phyloP scores from a whole-genome alignment of 2,113 vertebrate species.

The Bothrops jararaca region DNA sequence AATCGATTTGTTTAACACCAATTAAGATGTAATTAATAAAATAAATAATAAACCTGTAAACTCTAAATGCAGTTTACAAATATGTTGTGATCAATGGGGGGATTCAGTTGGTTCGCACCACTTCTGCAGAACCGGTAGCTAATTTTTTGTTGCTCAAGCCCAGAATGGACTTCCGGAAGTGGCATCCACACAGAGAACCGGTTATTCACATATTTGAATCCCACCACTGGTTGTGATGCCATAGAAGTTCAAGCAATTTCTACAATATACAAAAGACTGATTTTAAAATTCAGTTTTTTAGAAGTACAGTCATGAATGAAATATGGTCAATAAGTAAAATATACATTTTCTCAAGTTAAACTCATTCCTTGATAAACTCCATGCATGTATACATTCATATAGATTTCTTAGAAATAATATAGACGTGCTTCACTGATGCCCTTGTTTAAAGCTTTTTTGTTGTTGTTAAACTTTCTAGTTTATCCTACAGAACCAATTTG shows the following conservation, averaged over 20 bases:
- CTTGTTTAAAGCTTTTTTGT: background rate
- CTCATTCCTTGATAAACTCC: background rate
- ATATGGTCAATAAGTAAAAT: background rate
- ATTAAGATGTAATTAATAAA: background rate
- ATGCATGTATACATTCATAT: background rate
- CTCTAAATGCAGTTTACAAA: background rate
- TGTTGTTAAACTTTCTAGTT: background rate
- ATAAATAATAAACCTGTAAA: background rate
- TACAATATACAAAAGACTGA: background rate
- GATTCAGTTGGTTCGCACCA: too few relatives aligned
- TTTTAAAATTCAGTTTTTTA: background rate
- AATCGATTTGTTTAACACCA: background rate
- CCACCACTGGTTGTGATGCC: background rate
- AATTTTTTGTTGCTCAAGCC: too few relatives aligned
- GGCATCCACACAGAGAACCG: too few relatives aligned
- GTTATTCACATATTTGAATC: too few relatives aligned
- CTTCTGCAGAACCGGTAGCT: too few relatives aligned
- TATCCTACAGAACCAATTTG: background rate
- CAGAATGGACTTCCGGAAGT: too few relatives aligned
- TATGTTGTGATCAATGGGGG: background rate
- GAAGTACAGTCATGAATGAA: background rate
- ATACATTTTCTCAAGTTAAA: background rate
- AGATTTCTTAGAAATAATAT: background rate
- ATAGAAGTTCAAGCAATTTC: background rate
- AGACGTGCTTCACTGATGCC: background rate